These are phyloP conservation scores for Pteropus rufus DNA, from an alignment of 2,797 vertebrate genomes.

Conservation along the genomic window DNA sequence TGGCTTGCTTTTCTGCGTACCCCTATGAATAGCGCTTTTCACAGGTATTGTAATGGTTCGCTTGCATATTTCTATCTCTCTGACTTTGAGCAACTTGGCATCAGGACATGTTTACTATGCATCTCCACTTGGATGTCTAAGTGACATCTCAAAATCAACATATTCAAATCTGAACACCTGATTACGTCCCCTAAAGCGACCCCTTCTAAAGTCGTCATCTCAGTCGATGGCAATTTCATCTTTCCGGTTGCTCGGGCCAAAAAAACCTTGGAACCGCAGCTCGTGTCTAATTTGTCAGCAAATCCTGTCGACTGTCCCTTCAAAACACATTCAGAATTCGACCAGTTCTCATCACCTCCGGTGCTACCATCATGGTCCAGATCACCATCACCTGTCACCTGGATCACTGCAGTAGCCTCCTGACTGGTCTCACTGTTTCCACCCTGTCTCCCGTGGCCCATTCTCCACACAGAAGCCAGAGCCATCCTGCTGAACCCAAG, in stretches of 20 bases:
- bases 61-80: constrained; percentile 3
- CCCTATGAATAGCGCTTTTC: background rate
- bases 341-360: background rate
- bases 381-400: background rate
- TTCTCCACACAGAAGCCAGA: constrained; percentile 15
- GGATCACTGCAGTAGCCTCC: background rate
- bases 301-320: constrained; percentile 23
- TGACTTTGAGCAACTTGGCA: background rate
- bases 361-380: background rate
- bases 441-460: background rate
- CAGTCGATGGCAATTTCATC: background rate
- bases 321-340: constrained; percentile 13
- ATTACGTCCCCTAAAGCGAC: background rate
- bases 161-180: background rate
- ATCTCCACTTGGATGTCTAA: background rate
- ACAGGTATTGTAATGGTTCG: background rate
- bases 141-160: constrained; percentile 15
- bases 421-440: background rate
- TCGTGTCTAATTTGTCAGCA: constrained; percentile 3
- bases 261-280: constrained; percentile 4
- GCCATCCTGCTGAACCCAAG: constrained; percentile 9
- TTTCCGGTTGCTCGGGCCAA: background rate
- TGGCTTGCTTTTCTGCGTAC: background rate
- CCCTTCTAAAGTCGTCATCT: background rate
- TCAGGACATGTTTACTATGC: background rate